Evolutionary conservation across 2,888 invertebrate genomes (phyloP).

Genomic region (Eulithis testata): DNA sequence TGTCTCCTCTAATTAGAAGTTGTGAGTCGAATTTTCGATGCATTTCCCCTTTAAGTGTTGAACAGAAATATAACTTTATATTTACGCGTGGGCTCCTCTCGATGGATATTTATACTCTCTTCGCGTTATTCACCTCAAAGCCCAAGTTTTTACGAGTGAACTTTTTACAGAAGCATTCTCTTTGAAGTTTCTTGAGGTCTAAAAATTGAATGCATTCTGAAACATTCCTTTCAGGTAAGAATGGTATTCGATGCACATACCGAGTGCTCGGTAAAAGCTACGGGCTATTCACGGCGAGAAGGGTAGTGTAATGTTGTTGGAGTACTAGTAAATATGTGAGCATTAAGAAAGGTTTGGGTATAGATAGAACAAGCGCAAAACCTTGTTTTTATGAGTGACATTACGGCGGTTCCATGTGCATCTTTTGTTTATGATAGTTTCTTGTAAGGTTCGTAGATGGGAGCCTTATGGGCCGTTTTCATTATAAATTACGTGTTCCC

Average conservation of each 20-base stretch:
- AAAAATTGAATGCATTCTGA: conserved; percentile 54
- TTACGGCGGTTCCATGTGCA: too few species aligned
- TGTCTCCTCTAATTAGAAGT: conserved; percentile 80
- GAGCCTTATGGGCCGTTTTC: conserved; percentile 14
- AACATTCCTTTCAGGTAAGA: conserved; percentile 42
- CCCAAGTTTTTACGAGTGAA: conserved; percentile 67
- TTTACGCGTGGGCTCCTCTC: conserved; percentile 72
- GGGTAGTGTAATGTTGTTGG: conserved; percentile 15
- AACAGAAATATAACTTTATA: conserved; percentile 82
- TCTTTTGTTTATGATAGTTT: background rate
- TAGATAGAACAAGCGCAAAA: conserved; percentile 3
- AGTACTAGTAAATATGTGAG: conserved; percentile 10
- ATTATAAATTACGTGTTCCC: conserved; percentile 37
- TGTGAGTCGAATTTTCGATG: conserved; percentile 81
- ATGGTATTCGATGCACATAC: conserved; percentile 32
- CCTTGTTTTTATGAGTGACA: background rate
- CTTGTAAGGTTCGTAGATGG: background rate
- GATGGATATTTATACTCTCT: conserved; percentile 81
- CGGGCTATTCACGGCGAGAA: conserved; percentile 12
- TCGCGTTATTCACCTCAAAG: conserved; percentile 75
- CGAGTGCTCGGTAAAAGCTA: conserved; percentile 21
- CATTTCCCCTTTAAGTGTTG: conserved; percentile 68
- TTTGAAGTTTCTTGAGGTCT: conserved; percentile 61
- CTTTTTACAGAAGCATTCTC: conserved; percentile 67
- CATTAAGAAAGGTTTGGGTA: conserved; percentile 10